Conservation (phyloP, 2,888 invertebrate genomes). For the Acholoe squamosa region DNA sequence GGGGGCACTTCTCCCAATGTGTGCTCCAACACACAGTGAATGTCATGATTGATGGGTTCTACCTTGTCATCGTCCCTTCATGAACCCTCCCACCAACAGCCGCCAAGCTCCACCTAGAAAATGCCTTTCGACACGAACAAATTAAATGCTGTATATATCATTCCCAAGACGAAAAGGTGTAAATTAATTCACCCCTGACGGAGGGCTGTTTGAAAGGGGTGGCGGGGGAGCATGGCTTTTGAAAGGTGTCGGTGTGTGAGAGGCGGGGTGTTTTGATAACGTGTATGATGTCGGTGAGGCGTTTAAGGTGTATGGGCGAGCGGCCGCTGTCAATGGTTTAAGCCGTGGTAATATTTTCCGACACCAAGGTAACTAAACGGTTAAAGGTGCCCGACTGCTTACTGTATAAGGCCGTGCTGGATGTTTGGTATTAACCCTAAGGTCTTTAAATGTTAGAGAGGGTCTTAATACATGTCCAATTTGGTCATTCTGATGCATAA, state of each 20-base stretch:
- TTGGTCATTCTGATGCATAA: no score
- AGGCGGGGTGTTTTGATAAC: background rate
- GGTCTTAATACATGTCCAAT: no score
- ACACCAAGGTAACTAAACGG: background rate
- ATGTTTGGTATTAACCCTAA: no score
- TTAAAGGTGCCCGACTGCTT: background rate
- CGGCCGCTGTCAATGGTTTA: background rate
- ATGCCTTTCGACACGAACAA: conserved; percentile 55
- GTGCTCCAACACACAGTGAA: background rate
- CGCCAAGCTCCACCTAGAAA: conserved; percentile 2
- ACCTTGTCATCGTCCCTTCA: conserved; percentile 21
- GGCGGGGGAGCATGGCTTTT: background rate
- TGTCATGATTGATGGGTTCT: background rate
- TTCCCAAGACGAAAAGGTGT: conserved; percentile 6
- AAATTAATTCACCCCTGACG: background rate
- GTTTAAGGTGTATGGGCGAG: background rate
- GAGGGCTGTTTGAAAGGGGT: background rate
- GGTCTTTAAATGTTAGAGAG: no score
- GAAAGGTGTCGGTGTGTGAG: background rate
- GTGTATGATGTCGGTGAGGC: conserved; percentile 11
- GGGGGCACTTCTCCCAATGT: background rate
- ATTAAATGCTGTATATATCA: conserved; percentile 50
- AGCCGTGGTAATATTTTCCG: background rate
- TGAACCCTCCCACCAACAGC: background rate
- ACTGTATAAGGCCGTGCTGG: background rate